A percentile compares a stretch with the other conserved stretches of the same genome.
Evolutionary conservation across 1,140 invertebrate genomes (phyloP).

Genomic region (Antheraea mylitta): DNA sequence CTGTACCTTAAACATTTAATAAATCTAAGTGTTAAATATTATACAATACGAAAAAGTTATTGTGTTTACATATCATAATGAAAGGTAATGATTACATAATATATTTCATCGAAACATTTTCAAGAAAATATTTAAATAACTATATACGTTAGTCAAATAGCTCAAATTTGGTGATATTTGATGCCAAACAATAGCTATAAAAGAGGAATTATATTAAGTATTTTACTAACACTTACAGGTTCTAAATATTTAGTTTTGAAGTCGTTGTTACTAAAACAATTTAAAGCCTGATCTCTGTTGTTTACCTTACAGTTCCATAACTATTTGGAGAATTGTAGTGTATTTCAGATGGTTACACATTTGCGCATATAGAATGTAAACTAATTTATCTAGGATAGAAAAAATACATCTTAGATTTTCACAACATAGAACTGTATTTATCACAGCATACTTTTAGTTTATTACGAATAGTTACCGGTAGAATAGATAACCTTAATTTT

Average conservation of each 20-base stretch:
- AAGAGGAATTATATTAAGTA: not conserved
- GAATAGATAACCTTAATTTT: too few relatives aligned
- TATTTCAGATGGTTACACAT: not conserved
- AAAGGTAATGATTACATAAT: not conserved
- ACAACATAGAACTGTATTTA: not conserved
- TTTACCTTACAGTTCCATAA: not conserved
- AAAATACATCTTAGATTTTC: too few relatives aligned
- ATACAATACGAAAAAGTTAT: not conserved
- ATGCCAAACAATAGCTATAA: conserved; percentile 46
- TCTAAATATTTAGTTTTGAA: not conserved
- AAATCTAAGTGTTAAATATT: not conserved
- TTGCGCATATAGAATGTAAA: not conserved
- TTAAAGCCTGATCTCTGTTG: not conserved
- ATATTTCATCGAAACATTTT: not conserved
- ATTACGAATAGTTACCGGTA: too few relatives aligned
- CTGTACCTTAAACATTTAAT: not conserved
- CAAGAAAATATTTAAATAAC: not conserved
- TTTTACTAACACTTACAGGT: conserved; percentile 5
- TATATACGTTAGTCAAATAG: conserved; percentile 18
- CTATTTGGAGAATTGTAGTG: not conserved
- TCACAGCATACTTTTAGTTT: not conserved
- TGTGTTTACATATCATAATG: conserved; percentile 10
- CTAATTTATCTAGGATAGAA: too few relatives aligned
- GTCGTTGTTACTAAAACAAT: not conserved
- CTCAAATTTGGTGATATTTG: conserved; percentile 59